Conservation (phyloP, 2,888 invertebrate genomes). For the Cecidostiba fungosa region DNA sequence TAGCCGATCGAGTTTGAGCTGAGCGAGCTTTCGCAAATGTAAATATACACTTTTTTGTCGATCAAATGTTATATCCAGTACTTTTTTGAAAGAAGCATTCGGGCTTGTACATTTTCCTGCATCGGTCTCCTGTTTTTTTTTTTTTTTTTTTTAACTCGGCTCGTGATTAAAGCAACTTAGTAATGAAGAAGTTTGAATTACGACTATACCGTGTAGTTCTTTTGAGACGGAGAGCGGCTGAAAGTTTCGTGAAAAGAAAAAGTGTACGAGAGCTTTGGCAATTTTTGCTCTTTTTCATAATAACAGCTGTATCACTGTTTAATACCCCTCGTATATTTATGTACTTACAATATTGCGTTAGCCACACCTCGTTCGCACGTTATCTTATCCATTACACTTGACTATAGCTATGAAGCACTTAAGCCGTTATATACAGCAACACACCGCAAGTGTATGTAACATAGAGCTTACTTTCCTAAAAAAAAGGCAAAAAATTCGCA, state of each 20-base stretch:
- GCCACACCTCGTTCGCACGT: background rate
- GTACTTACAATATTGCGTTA: background rate
- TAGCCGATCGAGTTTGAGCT: background rate
- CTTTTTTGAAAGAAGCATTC: background rate
- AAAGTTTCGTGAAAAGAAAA: too few species aligned
- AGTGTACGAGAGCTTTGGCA: background rate
- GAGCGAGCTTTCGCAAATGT: background rate
- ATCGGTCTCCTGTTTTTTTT: background rate
- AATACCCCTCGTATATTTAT: background rate
- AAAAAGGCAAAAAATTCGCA: background rate
- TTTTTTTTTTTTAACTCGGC: too few species aligned
- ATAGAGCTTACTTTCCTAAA: background rate
- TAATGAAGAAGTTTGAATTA: constrained; percentile 10
- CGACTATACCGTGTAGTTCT: background rate
- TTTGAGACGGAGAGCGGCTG: background rate
- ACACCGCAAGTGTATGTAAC: too few species aligned
- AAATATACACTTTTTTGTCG: background rate
- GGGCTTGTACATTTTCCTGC: background rate
- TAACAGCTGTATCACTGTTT: background rate
- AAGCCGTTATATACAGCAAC: background rate
- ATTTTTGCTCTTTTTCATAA: background rate
- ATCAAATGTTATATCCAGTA: background rate
- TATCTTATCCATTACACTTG: background rate
- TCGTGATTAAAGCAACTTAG: constrained; percentile 2
- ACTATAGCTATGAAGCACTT: background rate